Percentiles rank a stretch among this genome's conserved stretches.
These are phyloP conservation scores for Macrobrachium nipponense DNA, from an alignment of 1,140 invertebrate species.

Conservation along the genomic window DNA sequence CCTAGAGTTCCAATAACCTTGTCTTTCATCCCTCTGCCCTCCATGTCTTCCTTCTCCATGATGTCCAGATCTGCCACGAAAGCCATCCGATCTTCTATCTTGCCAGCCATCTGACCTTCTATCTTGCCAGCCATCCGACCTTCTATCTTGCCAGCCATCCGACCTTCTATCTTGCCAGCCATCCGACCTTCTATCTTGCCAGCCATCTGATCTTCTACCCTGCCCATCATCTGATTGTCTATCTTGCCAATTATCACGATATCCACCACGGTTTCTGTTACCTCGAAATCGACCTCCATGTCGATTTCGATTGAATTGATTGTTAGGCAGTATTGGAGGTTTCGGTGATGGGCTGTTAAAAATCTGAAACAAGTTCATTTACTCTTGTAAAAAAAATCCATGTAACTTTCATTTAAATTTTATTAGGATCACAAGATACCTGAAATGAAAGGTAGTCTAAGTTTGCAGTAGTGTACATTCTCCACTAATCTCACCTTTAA, in stretches of 20 bases:
- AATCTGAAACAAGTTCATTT: not conserved
- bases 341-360: constrained; percentile 14
- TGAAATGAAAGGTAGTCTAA: no score
- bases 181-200: constrained; percentile 9
- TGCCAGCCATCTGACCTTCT: constrained; percentile 7
- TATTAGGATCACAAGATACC: no score
- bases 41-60: not conserved
- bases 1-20: not conserved
- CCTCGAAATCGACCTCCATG: constrained; percentile 26
- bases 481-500: no score
- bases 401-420: no score
- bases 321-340: constrained; percentile 36
- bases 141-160: not conserved
- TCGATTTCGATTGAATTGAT: not conserved
- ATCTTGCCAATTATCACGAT: not conserved
- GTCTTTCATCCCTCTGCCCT: constrained; percentile 1
- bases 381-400: no score
- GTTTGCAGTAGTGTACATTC: no score
- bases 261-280: constrained; percentile 15
- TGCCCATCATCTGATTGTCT: not conserved
- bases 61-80: not conserved
- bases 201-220: not conserved
- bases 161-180: not conserved
- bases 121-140: not conserved
- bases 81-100: not conserved